A percentile compares a stretch with the other conserved stretches of the same genome.
Conservation (phyloP, 2,113 vertebrate genomes). For the Neodon shergylaensis region DNA sequence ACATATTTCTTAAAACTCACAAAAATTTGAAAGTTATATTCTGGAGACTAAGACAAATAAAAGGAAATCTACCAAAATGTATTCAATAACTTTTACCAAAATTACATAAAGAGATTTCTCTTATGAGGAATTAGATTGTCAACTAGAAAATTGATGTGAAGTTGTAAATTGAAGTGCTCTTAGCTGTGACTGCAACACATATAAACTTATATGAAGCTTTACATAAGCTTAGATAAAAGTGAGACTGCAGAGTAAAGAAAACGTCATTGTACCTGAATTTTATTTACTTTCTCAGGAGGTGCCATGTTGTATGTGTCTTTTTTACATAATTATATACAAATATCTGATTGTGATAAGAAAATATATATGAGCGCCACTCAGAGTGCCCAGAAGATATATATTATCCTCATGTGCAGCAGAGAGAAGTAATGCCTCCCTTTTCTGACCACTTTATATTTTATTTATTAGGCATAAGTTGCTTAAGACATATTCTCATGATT, state of each 20-base stretch:
- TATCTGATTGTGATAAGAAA: neutral
- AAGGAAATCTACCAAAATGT: neutral
- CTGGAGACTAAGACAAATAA: neutral
- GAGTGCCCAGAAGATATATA: accelerated
- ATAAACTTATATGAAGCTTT: too few species aligned
- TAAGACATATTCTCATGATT: neutral
- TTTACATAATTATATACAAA: neutral
- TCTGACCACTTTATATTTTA: neutral
- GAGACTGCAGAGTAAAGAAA: neutral
- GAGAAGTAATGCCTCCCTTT: neutral
- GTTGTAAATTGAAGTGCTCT: neutral
- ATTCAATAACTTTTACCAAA: neutral
- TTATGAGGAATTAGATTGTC: neutral
- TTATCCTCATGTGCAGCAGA: neutral
- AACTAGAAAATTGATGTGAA: neutral
- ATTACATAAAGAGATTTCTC: neutral
- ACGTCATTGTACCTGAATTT: neutral
- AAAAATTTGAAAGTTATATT: neutral
- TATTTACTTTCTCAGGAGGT: neutral
- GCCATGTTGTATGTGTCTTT: neutral
- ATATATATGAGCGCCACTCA: neutral
- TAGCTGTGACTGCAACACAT: neutral
- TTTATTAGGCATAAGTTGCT: neutral
- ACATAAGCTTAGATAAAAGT: neutral
- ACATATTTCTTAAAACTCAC: neutral